Evolutionary conservation across 2,888 invertebrate genomes (phyloP), one percentile per base, ranked within the genome.

Genomic region (Melanotus villosus): DNA sequence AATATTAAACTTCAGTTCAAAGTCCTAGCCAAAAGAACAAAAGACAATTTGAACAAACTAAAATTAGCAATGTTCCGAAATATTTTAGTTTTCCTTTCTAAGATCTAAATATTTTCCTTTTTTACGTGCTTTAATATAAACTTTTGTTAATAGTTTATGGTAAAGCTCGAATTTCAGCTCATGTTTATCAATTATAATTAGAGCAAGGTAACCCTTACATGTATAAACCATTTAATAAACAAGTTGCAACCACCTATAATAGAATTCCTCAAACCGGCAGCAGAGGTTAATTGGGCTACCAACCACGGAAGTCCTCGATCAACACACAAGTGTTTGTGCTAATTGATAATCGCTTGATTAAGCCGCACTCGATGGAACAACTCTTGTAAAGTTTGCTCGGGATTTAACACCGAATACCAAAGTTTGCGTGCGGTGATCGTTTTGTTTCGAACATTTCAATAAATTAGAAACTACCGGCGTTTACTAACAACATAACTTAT

Each of bases 321-420:
- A 59, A 59, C 59, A 57, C 41, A 59, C 59, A 59, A 59, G 59
- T 59, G 59, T 59, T 59, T 59, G 59, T 59, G 30, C 59, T 59
- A 59, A 59, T 59, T 59, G 59, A 59, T 59, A 59, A 59, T 59
- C 59, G 43, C 45, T 59, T 59, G 59, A 59, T 59, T 59, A 59
- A 59, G 45, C 59, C 43, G 59, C 59, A 45, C 59, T 45, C 45
- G 45, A 45, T 59, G 45, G 45, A 59, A 59, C 45, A 59, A 45
- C 59, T 45, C 59, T 59, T 45, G 59, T 59, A 59, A 59, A 45
- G 45, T 59, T 45, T 21, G 23, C 41, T 30, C 4, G 18, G 32
- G 52, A 26, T 18, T 52, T 34, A 19, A 26, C 47, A 16, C 52
- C 32, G n/a, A 50, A 50, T 16, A 47, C n/a, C 23, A 2, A 47